Evolutionary conservation across 2,797 vertebrate genomes (phyloP), one percentile per base, ranked within the genome.

Genomic region (Benthosema pterotum): DNA sequence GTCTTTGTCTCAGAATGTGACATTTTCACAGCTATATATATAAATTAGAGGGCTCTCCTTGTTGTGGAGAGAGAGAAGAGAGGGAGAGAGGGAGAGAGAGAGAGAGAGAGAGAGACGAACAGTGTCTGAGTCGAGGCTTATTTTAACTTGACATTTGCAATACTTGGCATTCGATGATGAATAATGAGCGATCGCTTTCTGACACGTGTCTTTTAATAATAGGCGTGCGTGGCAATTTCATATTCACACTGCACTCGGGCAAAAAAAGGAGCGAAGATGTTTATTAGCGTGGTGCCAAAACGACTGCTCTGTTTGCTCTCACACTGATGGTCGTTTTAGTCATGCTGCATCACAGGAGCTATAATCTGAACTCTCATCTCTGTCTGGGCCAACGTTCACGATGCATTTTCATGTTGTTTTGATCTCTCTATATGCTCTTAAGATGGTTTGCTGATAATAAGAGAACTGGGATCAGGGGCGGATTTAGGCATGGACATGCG

Each of bases 11-110:
- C 67, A 73, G 54, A 78, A 72, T 77, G 72, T 89, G 83, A 91
- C 86, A 91, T 92, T 91, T 88, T 81, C 79, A 65, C 79, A 75
- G 79, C 78, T 88, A 88, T n/a, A 79, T 82, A 75, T 74, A 82
- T n/a, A n/a, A n/a, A 90, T 90, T 79, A 88, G 77, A 83, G 86
- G 74, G 32, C 85, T 70, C 82, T 81, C 88, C 80, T 84, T 82
- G 75, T 89, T 88, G 82, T 57, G 80, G 73, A 53, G 66, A 4
- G 3, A 2, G 5, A 25, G 3, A 25, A 25, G 63, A 80, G n/a
- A n/a, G n/a, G n/a, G n/a, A n/a, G n/a, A n/a, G n/a, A n/a, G n/a
- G n/a, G n/a, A n/a, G n/a, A n/a, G n/a, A n/a, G n/a, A n/a, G n/a
- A n/a, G n/a, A n/a, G n/a, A n/a, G n/a, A n/a, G n/a, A n/a, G n/a